Percentiles rank a stretch among this genome's conserved stretches.
These are phyloP conservation scores for Nyctereutes procyonoides DNA, from an alignment of 2,113 vertebrate species.

Conservation along the genomic window DNA sequence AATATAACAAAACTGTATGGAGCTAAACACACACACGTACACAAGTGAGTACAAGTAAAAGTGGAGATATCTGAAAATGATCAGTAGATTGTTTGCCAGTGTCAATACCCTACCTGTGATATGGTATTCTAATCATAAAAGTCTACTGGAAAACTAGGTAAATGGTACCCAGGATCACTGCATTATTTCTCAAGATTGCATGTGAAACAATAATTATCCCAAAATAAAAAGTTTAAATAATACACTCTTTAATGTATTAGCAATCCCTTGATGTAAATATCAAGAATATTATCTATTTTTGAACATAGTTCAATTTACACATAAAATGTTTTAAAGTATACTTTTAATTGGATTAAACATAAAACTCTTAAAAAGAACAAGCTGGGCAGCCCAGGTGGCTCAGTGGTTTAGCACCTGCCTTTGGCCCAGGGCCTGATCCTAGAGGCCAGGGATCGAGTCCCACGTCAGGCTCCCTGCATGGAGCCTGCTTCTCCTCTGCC, in stretches of 20 bases:
- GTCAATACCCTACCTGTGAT: background rate
- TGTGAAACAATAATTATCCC: background rate
- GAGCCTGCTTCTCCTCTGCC: too few species aligned
- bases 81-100: background rate
- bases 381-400: too few species aligned
- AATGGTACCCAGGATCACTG: background rate
- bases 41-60: background rate
- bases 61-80: background rate
- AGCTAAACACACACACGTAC: background rate
- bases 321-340: background rate
- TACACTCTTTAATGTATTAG: background rate
- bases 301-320: conserved; percentile 1
- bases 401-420: too few species aligned
- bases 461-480: too few species aligned
- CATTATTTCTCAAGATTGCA: background rate
- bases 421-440: too few species aligned
- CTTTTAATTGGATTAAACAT: background rate
- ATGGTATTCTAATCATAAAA: background rate
- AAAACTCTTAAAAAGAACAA: background rate
- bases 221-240: background rate
- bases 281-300: background rate
- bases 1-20: background rate
- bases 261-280: background rate
- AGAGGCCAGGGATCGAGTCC: too few species aligned
- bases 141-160: background rate